Evolutionary conservation across 2,113 vertebrate species (phyloP), one percentile per base, ranked within the genome.

Genomic region (Ptilorrhoa leucosticta): DNA sequence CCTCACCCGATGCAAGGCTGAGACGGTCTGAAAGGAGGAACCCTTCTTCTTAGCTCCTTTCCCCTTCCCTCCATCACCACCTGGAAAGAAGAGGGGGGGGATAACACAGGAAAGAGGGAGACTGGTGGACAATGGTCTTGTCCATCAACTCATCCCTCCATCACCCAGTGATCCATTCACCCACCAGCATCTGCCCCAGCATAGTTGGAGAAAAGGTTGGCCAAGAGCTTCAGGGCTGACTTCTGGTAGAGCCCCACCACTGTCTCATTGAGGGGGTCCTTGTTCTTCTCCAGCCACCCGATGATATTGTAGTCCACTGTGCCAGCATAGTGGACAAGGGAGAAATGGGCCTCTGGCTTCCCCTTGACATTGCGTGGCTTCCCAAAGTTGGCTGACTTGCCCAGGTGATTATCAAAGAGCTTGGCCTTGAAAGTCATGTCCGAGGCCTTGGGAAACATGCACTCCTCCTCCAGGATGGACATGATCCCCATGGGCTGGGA

Each of bases 21-120:
- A 99, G 39, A 99, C 99, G 0, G 99, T 99, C 94, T 99, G 99
- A 86, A 99, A 99, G 21, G 99, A 99, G 5, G 99, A 99, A 19
- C 99, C 99, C 85, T 99, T 99, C 96, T 99, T 99, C 96, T 99
- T 99, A 71, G 98, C 98, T 94, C 98, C 99, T 84, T 98, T 98
- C 76, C 98, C 97, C 95, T 99, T 95, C 11, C 97, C 96, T n/a
- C 76, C 79, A 11, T 94, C 93, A 5, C 50, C 68, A 8, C 93
- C 93, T 87, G 28, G 9, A 40, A n/a, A 83, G 31, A 76, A 83
- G 40, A 54, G 7, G 2, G 18, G 7, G 27, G 65, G 12, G 6
- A 7, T 69, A 53, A 76, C 21, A 76, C 17, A 76, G 26, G 21
- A 48, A 76, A 69, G 12, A 76, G 21, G 9, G 8, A 1, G 1